Percentiles rank a stretch among this genome's conserved stretches.
Evolutionary conservation across 2,797 vertebrate species (phyloP).

Genomic region (Peromyscus eremicus): DNA sequence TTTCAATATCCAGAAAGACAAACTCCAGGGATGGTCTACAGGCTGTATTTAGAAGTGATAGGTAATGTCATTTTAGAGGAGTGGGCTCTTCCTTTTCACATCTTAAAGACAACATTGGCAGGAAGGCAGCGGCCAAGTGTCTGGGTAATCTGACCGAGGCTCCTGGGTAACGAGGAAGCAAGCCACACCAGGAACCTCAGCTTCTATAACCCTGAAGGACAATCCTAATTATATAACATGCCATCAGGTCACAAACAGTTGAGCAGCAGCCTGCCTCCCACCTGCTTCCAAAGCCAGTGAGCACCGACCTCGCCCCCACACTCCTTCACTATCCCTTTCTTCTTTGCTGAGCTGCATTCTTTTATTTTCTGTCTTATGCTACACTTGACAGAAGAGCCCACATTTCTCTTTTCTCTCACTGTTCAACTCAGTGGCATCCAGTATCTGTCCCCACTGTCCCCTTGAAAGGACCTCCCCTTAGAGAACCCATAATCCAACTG

Average conservation of each 20-base stretch:
- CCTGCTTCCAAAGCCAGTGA: neutral
- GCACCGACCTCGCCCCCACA: neutral
- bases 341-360: neutral
- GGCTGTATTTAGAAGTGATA: neutral
- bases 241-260: neutral
- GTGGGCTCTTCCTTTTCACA: conserved; percentile 37
- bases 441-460: neutral
- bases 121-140: conserved; percentile 51
- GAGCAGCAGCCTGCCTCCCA: neutral
- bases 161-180: conserved; percentile 70
- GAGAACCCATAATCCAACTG: neutral
- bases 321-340: neutral
- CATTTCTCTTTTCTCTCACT: neutral
- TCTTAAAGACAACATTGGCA: conserved; percentile 47
- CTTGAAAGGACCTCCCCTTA: neutral
- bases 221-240: neutral
- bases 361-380: neutral
- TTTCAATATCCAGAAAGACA: neutral
- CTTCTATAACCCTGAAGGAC: conserved; percentile 31
- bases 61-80: conserved; percentile 46
- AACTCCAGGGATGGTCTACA: neutral
- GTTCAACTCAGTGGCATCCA: neutral
- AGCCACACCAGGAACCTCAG: conserved; percentile 35
- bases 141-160: conserved; percentile 67
- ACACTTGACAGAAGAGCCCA: neutral